These are phyloP conservation scores for Eucera pruinosa DNA, from an alignment of 2,888 invertebrate genomes.

Conservation along the genomic window DNA sequence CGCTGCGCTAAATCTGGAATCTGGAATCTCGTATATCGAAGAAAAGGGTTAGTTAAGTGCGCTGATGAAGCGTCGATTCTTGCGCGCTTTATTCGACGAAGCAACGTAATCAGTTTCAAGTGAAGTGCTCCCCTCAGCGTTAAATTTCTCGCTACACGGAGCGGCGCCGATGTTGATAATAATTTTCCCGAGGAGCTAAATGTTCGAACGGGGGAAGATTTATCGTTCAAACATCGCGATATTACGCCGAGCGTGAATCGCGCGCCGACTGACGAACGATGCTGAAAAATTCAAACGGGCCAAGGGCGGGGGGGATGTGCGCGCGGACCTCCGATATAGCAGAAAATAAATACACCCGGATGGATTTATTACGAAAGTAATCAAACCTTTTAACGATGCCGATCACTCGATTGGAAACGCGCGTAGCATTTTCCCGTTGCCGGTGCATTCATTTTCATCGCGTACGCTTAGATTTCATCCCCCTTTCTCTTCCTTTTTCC, in stretches of 20 bases:
- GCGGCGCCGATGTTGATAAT: not conserved
- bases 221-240: constrained; percentile 21
- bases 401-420: constrained; percentile 8
- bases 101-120: too few relatives aligned
- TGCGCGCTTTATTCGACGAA: too few relatives aligned
- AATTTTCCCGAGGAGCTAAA: constrained; percentile 18
- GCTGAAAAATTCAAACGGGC: constrained; percentile 5
- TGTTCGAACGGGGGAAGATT: constrained; percentile 17
- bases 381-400: constrained; percentile 4
- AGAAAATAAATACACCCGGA: constrained; percentile 10
- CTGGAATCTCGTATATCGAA: too few relatives aligned
- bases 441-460: not conserved
- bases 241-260: constrained; percentile 10
- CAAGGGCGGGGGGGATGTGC: not conserved
- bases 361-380: constrained; percentile 23
- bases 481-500: not conserved
- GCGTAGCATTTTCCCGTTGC: not conserved
- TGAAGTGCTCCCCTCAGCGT: too few relatives aligned
- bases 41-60: not conserved
- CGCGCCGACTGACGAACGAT: constrained; percentile 2
- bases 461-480: not conserved
- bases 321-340: not conserved
- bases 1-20: too few relatives aligned
- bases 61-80: not conserved
- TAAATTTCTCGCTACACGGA: too few relatives aligned